A percentile compares a stretch with the other conserved stretches of the same genome.
Conservation (phyloP, 2,797 vertebrate species). For the Lates japonicus region DNA sequence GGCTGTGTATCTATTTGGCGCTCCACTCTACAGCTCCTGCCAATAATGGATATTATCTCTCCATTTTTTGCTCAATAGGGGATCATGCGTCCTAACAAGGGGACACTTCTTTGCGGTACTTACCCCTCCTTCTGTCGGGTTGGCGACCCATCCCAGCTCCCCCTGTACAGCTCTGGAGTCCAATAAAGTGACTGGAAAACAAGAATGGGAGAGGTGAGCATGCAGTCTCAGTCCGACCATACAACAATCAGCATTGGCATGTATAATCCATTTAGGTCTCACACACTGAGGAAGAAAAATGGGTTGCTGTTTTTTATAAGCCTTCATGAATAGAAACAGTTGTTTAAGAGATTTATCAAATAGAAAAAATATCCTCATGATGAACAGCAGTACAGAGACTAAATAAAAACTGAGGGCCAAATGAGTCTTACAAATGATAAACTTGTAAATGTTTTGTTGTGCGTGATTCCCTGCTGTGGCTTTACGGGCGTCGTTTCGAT, state of each 20-base stretch:
- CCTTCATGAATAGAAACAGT: constrained; percentile 3
- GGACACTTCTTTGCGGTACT: constrained; percentile 82
- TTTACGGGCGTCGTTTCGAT: neutral
- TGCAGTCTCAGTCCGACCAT: constrained; percentile 25
- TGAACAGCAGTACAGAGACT: constrained; percentile 1
- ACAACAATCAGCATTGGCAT: constrained; percentile 33
- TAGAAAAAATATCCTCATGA: constrained; percentile 12
- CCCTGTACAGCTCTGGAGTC: constrained; percentile 96
- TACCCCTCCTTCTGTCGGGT: constrained; percentile 97
- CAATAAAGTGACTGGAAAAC: constrained; percentile 93
- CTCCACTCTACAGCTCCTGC: constrained; percentile 47
- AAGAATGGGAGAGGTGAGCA: constrained; percentile 65
- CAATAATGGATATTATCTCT: constrained; percentile 74
- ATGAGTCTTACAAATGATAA: neutral
- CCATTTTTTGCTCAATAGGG: constrained; percentile 75
- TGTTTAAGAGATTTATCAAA: constrained; percentile 10
- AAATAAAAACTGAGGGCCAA: neutral
- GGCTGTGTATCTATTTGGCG: constrained; percentile 57
- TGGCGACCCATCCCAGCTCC: constrained; percentile 96
- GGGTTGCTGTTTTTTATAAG: neutral
- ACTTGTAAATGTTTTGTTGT: constrained; percentile 12
- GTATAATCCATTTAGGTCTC: constrained; percentile 24
- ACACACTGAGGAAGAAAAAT: constrained; percentile 4
- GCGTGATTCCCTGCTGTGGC: constrained; percentile 23
- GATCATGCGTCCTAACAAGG: constrained; percentile 68